A percentile compares a stretch with the other conserved stretches of the same genome.
phyloP scores from a whole-genome alignment of 2,113 vertebrate species.

The Vulpes vulpes region DNA sequence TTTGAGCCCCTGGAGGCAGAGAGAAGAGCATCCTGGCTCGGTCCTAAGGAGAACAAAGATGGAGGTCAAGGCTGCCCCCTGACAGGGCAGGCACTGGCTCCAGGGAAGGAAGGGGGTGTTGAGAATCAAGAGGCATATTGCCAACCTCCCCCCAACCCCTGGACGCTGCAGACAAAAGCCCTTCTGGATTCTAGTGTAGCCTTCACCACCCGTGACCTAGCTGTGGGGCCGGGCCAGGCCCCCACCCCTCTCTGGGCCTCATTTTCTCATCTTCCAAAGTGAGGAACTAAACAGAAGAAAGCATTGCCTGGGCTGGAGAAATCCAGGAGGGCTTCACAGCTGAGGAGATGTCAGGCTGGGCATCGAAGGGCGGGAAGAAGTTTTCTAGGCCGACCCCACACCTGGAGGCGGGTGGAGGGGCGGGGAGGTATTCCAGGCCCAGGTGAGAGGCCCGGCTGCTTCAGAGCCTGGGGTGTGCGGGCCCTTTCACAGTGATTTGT shows the following conservation, averaged over 20 bases:
- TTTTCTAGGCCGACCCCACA: not conserved
- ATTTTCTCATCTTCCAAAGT: not conserved
- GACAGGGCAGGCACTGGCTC: not conserved
- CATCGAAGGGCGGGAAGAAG: not conserved
- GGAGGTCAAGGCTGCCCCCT: not conserved
- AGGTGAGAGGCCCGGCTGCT: not conserved
- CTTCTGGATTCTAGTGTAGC: not conserved
- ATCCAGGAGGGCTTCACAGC: not conserved
- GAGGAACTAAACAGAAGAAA: not conserved
- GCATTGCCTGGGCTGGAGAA: not conserved
- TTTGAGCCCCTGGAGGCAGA: not conserved
- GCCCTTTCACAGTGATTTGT: not conserved
- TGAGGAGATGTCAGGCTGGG: not conserved
- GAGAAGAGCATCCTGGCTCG: not conserved
- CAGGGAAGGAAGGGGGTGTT: not conserved
- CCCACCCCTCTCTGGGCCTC: not conserved
- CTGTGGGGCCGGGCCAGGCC: not conserved
- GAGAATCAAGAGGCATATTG: rapidly evolving
- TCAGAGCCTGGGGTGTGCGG: not conserved
- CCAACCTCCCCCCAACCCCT: rapidly evolving
- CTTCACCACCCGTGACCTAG: not conserved
- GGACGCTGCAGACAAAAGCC: not conserved
- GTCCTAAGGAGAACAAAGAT: not conserved
- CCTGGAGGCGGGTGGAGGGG: too few species aligned
- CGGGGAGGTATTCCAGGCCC: not conserved